Percentiles rank a stretch among this genome's conserved stretches.
phyloP scores from a whole-genome alignment of 2,888 invertebrate genomes.

The Buathra laborator region DNA sequence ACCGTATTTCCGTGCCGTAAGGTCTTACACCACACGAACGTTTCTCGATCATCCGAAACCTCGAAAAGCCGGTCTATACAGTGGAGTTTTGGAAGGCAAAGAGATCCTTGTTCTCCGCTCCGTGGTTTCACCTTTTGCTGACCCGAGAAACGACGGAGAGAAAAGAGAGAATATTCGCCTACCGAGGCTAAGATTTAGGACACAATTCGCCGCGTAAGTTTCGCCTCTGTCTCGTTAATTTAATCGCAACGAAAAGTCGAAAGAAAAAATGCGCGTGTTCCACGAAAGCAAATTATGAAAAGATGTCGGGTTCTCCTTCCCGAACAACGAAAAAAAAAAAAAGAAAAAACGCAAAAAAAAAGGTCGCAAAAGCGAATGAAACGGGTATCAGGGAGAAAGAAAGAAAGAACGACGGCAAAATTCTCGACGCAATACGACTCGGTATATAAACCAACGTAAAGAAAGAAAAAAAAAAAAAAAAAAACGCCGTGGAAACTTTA shows the following conservation, averaged over 20 bases:
- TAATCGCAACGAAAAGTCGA: constrained; percentile 34
- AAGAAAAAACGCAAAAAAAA: neutral
- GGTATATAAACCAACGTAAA: constrained; percentile 27
- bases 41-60: neutral
- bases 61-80: constrained; percentile 1
- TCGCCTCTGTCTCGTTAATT: constrained; percentile 36
- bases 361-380: constrained; percentile 26
- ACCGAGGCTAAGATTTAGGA: constrained; percentile 23
- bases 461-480: neutral
- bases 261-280: constrained; percentile 38
- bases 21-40: neutral
- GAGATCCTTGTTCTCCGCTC: neutral
- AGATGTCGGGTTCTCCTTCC: constrained; percentile 12
- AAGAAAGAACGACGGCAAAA: constrained; percentile 14
- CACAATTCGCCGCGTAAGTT: constrained; percentile 20
- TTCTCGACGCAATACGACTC: constrained; percentile 3
- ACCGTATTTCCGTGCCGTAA: neutral
- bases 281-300: constrained; percentile 25
- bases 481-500: constrained; percentile 56
- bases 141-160: neutral
- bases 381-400: neutral
- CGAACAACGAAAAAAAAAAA: constrained; percentile 26
- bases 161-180: neutral
- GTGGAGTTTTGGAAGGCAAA: neutral
- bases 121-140: neutral